These are phyloP conservation scores for Bombus confusus DNA, from an alignment of 1,140 invertebrate genomes.

Conservation along the genomic window DNA sequence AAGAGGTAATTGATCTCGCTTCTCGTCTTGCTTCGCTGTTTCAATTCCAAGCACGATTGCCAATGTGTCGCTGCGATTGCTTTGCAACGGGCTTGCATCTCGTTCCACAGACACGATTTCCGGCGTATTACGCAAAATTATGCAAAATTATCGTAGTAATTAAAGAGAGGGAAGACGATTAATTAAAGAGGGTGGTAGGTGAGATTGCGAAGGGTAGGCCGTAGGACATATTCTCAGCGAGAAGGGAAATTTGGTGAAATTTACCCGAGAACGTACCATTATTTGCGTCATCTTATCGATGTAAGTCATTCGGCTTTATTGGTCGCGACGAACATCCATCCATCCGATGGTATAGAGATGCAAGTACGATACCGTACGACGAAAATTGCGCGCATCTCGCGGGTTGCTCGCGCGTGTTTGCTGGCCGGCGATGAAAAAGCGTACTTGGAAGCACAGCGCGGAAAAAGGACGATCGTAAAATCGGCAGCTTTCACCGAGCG, in stretches of 20 bases:
- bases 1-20: not conserved
- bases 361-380: too few species aligned
- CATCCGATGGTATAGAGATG: too few species aligned
- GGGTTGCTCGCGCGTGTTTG: too few species aligned
- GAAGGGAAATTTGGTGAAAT: too few species aligned
- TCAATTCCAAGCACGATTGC: not conserved
- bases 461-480: slow-evolving; percentile 47
- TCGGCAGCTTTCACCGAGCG: slow-evolving; percentile 58
- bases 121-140: not conserved
- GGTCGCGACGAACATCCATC: too few species aligned
- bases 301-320: too few species aligned
- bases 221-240: not conserved
- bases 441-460: not conserved
- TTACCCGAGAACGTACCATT: too few species aligned
- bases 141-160: not conserved
- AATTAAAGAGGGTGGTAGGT: fast-evolving
- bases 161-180: not conserved
- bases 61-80: not conserved
- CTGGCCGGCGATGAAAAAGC: not conserved
- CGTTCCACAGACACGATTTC: not conserved
- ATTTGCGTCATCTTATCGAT: too few species aligned
- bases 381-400: too few species aligned
- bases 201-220: not conserved
- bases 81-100: not conserved
- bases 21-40: too few species aligned